Percentiles rank a stretch among this genome's conserved stretches.
phyloP scores from a whole-genome alignment of 2,113 vertebrate genomes.

The Paradoxurus hermaphroditus region DNA sequence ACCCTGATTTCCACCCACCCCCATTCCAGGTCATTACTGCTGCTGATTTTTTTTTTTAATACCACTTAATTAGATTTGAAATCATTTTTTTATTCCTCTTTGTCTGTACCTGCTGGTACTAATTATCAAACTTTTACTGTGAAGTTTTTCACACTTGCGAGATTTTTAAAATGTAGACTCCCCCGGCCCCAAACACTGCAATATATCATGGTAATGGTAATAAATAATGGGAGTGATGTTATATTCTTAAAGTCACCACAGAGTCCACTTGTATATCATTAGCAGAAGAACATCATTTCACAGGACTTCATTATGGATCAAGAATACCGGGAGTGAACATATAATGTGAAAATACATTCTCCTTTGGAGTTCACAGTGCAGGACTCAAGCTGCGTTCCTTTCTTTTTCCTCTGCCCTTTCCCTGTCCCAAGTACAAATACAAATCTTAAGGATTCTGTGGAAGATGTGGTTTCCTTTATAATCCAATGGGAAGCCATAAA shows the following conservation, averaged over 20 bases:
- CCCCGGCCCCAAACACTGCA: neutral
- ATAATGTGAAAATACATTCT: neutral
- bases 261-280: accelerated
- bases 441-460: neutral
- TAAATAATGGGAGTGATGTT: neutral
- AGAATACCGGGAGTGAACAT: neutral
- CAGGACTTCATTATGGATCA: neutral
- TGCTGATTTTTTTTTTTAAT: neutral
- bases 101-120: neutral
- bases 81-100: neutral
- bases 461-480: neutral
- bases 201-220: too few species aligned
- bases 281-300: neutral
- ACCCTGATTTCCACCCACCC: neutral
- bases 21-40: neutral
- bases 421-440: neutral
- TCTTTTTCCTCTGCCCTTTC: neutral
- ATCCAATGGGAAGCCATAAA: too few species aligned
- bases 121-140: neutral
- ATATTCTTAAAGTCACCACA: neutral
- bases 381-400: neutral
- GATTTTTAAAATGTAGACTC: neutral
- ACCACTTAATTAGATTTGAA: neutral
- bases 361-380: neutral
- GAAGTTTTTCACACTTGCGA: neutral